These are phyloP conservation scores for Nematolebias whitei DNA, from an alignment of 2,113 vertebrate species.

Conservation along the genomic window DNA sequence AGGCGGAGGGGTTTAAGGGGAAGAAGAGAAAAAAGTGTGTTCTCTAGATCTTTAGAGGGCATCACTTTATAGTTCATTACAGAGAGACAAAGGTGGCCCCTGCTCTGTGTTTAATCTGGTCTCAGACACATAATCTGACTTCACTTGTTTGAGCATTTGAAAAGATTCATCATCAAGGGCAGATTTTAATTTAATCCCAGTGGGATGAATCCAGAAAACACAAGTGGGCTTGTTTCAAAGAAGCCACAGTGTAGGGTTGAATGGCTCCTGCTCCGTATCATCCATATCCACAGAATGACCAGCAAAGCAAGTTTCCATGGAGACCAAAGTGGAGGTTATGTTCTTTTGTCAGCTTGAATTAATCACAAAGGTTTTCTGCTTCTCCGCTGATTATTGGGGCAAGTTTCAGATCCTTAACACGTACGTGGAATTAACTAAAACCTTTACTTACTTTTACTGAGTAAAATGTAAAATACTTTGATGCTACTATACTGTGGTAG, in stretches of 20 bases:
- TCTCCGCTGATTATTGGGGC: conserved; percentile 31
- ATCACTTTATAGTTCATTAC: conserved; percentile 58
- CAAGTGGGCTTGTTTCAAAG: conserved; percentile 10
- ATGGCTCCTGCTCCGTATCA: conserved; percentile 53
- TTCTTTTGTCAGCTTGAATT: conserved; percentile 64
- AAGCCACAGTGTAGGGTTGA: conserved; percentile 28
- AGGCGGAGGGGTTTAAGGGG: neutral
- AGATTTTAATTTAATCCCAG: conserved; percentile 10
- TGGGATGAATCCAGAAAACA: conserved; percentile 20
- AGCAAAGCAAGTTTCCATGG: conserved; percentile 78
- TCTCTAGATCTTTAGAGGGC: conserved; percentile 74
- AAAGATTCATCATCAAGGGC: neutral
- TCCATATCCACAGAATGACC: conserved; percentile 69
- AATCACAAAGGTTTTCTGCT: conserved; percentile 53
- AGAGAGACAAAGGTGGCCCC: conserved; percentile 39
- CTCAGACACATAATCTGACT: neutral
- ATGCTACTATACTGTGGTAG: conserved; percentile 35
- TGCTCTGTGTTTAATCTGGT: conserved; percentile 20
- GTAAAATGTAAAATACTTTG: conserved; percentile 44
- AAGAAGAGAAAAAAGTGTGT: conserved; percentile 49
- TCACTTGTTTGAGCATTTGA: neutral
- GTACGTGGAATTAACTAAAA: neutral
- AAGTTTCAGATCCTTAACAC: conserved; percentile 19
- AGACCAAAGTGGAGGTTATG: conserved; percentile 73
- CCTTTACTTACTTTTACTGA: conserved; percentile 10